These are phyloP conservation scores for Epizoanthus illoricatus DNA, from an alignment of 92 coral and sea anemone species.

Conservation along the genomic window DNA sequence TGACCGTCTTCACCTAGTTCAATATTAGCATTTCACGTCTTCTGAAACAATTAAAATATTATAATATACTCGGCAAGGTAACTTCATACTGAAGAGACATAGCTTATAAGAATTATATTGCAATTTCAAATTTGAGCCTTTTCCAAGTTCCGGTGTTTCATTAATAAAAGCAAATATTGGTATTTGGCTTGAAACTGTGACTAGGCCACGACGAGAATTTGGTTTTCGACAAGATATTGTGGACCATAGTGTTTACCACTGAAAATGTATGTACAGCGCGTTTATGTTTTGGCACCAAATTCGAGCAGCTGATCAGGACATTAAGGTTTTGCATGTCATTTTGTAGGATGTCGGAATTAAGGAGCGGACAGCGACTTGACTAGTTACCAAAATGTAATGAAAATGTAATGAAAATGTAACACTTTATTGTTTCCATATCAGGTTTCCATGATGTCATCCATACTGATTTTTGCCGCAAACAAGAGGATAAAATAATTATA, in stretches of 20 bases:
- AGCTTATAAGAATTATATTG: too few species aligned
- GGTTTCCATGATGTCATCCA: too few species aligned
- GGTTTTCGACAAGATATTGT: neutral
- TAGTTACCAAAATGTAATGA: neutral
- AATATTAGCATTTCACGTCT: too few species aligned
- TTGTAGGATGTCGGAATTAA: neutral
- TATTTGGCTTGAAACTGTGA: neutral
- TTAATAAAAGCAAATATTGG: neutral
- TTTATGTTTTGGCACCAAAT: neutral
- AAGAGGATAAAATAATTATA: too few species aligned
- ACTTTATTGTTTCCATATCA: too few species aligned
- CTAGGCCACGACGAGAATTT: neutral
- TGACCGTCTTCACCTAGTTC: too few species aligned
- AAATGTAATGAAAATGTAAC: too few species aligned
- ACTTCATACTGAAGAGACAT: too few species aligned
- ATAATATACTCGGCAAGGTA: too few species aligned
- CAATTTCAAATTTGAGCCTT: neutral
- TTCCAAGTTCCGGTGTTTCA: neutral
- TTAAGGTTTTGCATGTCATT: neutral
- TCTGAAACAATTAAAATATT: too few species aligned
- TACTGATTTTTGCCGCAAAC: too few species aligned
- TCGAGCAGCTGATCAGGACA: neutral
- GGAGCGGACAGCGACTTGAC: neutral
- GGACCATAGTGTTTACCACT: neutral
- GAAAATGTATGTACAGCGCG: neutral